Percentiles rank a stretch among this genome's conserved stretches.
These are phyloP conservation scores for Apodemus agrarius DNA, from an alignment of 2,797 vertebrate genomes.

Conservation along the genomic window DNA sequence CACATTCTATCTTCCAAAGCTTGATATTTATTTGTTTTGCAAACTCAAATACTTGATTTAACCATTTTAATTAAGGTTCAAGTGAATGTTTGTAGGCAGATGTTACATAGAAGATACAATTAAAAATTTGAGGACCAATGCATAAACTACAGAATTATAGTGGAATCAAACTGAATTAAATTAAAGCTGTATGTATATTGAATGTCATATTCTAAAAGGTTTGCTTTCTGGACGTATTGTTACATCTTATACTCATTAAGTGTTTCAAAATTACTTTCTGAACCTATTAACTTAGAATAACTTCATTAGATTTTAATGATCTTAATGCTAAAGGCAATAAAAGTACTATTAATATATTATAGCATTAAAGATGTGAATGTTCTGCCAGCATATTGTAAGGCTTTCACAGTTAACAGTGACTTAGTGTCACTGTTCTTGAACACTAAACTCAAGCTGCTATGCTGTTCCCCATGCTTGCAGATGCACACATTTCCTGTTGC, in stretches of 20 bases:
- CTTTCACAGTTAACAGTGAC: slow-evolving; percentile 61
- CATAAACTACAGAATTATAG: slow-evolving; percentile 77
- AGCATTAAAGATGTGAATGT: slow-evolving; percentile 77
- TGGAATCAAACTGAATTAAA: slow-evolving; percentile 75
- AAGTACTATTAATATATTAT: slow-evolving; percentile 75
- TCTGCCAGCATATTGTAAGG: slow-evolving; percentile 72
- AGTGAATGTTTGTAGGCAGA: slow-evolving; percentile 82
- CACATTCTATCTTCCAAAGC: slow-evolving; percentile 86
- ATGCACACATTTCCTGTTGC: slow-evolving; percentile 75
- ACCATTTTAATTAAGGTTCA: slow-evolving; percentile 83
- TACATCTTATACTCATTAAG: slow-evolving; percentile 72
- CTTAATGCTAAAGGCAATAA: slow-evolving; percentile 80
- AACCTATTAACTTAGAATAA: slow-evolving; percentile 72
- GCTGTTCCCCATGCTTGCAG: slow-evolving; percentile 77
- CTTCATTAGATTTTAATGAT: slow-evolving; percentile 82
- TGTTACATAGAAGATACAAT: slow-evolving; percentile 76
- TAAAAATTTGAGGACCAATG: slow-evolving; percentile 78
- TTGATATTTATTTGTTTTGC: slow-evolving; percentile 87
- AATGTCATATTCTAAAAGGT: slow-evolving; percentile 75
- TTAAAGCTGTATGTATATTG: slow-evolving; percentile 78
- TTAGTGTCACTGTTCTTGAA: slow-evolving; percentile 78
- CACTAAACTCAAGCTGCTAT: slow-evolving; percentile 81
- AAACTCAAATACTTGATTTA: slow-evolving; percentile 83
- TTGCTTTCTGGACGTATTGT: slow-evolving; percentile 74
- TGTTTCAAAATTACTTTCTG: slow-evolving; percentile 77